Evolutionary conservation across 2,113 vertebrate genomes (phyloP), one percentile per base, ranked within the genome.

Genomic region (Gobius niger): DNA sequence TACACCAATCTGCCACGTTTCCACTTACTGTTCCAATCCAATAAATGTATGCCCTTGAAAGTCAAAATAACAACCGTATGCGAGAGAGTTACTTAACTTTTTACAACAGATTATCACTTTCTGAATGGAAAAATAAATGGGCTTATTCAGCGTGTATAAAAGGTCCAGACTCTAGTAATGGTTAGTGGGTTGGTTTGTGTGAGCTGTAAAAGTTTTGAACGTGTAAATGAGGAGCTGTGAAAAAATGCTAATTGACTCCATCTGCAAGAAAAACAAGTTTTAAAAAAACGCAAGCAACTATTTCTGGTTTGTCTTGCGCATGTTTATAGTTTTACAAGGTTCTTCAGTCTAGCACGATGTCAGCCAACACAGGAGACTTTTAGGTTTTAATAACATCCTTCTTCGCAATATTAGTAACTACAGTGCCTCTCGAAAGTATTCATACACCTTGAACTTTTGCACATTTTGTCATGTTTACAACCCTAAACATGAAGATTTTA

Each of bases 161-260:
- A 61, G 3, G 54, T 61, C 0, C 67, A 77, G 65, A 54, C 77
- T 51, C 76, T 81, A 76, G 82, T 79, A 76, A 77, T 41, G 6
- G 78, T 77, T 53, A 82, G 74, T 50, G 7, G 52, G 88, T 87
- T 44, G 88, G 90, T 90, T 89, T 82, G 70, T 84, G 77, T 69
- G 74, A 87, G 88, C 86, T 75, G 81, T 91, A 92, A 89, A 89
- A 71, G 12, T 83, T 67, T 81, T 44, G 85, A 89, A 85, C 82
- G 84, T 82, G 75, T 82, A 90, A 92, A 91, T 90, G 89, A 87
- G 87, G 85, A 87, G 70, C 83, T 87, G 87, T n/a, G 8, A 81
- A 87, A 89, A 90, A 88, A 88, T 87, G 82, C 82, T 86, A 91
- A 92, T 90, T 89, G 86, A 81, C 87, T 84, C 87, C 91, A 92